Percentiles rank a stretch among this genome's conserved stretches.
Conservation (phyloP, 2,888 invertebrate species). For the Aphidius colemani region DNA sequence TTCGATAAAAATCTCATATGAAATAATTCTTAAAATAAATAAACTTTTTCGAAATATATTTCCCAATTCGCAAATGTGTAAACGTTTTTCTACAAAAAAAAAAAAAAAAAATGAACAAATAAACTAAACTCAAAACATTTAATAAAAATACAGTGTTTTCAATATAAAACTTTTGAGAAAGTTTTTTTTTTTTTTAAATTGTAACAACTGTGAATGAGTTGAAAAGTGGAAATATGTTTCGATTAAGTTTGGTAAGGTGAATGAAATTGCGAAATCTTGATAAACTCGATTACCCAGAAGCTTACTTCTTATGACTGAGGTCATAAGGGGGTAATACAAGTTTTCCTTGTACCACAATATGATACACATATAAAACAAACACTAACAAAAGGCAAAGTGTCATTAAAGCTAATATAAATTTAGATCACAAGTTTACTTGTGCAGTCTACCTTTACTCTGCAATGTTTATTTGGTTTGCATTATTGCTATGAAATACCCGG, state of each 20-base stretch:
- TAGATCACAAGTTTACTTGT: slow-evolving; percentile 15
- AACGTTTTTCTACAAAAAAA: neutral
- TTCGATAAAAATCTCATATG: too few relatives aligned
- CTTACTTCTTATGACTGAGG: slow-evolving; percentile 23
- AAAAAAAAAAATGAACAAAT: neutral
- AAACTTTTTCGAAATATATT: slow-evolving; percentile 33
- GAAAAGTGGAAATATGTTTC: slow-evolving; percentile 44
- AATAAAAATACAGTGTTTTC: neutral
- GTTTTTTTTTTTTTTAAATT: neutral
- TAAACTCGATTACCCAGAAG: slow-evolving; percentile 42
- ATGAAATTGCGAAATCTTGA: slow-evolving; percentile 44
- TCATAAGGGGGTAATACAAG: slow-evolving; percentile 35
- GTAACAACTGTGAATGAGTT: slow-evolving; percentile 42
- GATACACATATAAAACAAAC: neutral
- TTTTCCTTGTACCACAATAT: slow-evolving; percentile 24
- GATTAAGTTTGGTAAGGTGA: slow-evolving; percentile 36
- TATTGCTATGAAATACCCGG: neutral
- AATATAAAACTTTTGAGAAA: too few relatives aligned
- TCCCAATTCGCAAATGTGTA: slow-evolving; percentile 5
- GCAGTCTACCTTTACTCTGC: neutral
- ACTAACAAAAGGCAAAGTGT: slow-evolving; percentile 25
- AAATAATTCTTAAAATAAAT: too few relatives aligned
- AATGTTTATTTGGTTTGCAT: slow-evolving; percentile 20
- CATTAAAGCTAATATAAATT: slow-evolving; percentile 31
- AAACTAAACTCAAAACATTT: neutral